Evolutionary conservation across 2,113 vertebrate genomes (phyloP), one percentile per base, ranked within the genome.

Genomic region (Poeciliopsis prolifica): DNA sequence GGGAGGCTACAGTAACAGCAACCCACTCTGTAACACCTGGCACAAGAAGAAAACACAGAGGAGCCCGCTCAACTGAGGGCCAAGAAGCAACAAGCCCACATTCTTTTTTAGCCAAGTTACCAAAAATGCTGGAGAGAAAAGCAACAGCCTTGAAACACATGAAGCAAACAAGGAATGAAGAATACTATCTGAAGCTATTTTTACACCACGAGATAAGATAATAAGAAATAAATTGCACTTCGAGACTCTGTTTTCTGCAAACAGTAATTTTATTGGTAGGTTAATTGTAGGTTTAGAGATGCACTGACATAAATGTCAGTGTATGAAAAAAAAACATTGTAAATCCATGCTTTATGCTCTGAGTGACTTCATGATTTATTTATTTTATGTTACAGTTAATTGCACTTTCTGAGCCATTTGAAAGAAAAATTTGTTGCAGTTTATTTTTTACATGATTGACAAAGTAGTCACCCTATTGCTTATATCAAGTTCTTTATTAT

Each of bases 1-100:
- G 67, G 17, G 48, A 73, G 75, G 80, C 51, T 37, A 35, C 63
- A 68, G 26, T 17, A 67, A 72, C 72, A 84, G 58, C 67, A 78
- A 40, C 78, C 75, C 74, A 79, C 85, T 84, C 76, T 37, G 74
- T 65, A 74, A 80, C 73, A 74, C 75, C 79, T 70, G 72, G 77
- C 33, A 71, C 70, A 81, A 51, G 37, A 68, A 73, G 61, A 70
- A 69, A 73, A 58, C 63, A 73, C 72, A 70, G 70, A 58, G 14
- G 11, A 68, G 77, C 44, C 70, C 64, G 44, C 62, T 73, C 33
- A 73, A 65, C 33, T 30, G 42, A 64, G 75, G 12, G 69, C 60
- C 61, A 61, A 70, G 37, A 69, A 62, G 71, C 69, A 37, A 10
- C 35, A 19, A 72, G 37, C 37, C 19, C n/a, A 68, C 51, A 31